These are phyloP conservation scores for Lonchura striata DNA, from an alignment of 2,113 vertebrate species.

Conservation along the genomic window DNA sequence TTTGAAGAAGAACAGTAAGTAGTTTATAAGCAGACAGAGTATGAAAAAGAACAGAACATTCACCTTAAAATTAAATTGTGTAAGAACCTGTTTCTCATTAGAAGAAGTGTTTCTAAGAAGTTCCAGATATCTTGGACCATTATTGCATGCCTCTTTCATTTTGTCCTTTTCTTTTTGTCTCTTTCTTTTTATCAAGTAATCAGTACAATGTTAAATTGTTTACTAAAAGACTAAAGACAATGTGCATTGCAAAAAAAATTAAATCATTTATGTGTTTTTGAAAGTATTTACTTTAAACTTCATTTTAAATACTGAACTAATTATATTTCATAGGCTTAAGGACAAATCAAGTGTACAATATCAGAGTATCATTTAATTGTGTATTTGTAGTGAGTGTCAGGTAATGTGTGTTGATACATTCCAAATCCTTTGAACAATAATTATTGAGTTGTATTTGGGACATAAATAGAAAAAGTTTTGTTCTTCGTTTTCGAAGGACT, in stretches of 20 bases:
- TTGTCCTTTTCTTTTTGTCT: slow-evolving; percentile 33
- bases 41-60: slow-evolving; percentile 53
- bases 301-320: slow-evolving; percentile 11
- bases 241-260: slow-evolving; percentile 21
- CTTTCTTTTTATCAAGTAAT: slow-evolving; percentile 37
- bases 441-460: neutral
- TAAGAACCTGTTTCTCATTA: slow-evolving; percentile 54
- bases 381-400: neutral
- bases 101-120: slow-evolving; percentile 38
- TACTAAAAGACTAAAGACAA: slow-evolving; percentile 24
- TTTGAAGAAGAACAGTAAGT: slow-evolving; percentile 13
- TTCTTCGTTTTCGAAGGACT: neutral
- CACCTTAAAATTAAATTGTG: slow-evolving; percentile 46
- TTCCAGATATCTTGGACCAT: neutral
- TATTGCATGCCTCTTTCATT: slow-evolving; percentile 29
- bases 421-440: neutral
- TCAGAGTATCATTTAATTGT: neutral
- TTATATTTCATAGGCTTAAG: slow-evolving; percentile 11
- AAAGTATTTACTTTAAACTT: slow-evolving; percentile 32
- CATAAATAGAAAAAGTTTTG: neutral
- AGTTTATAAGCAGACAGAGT: neutral
- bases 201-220: slow-evolving; percentile 12
- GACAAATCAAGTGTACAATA: neutral
- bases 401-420: neutral
- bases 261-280: neutral